Percentiles rank a stretch among this genome's conserved stretches.
phyloP scores from a whole-genome alignment of 2,797 vertebrate genomes.

The Tympanoctomys barrerae region DNA sequence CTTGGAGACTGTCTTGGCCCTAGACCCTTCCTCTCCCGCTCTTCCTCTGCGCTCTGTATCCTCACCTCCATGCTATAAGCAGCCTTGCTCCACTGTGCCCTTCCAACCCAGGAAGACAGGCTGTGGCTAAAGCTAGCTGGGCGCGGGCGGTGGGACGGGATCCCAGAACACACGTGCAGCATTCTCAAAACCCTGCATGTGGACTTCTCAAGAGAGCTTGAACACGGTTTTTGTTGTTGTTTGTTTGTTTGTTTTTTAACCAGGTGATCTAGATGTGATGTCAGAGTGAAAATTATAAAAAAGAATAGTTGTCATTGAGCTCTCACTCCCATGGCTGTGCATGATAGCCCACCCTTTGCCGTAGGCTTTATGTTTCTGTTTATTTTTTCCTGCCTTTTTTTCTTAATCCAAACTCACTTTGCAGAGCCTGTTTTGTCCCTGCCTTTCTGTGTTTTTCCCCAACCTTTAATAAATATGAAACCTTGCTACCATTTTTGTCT shows the following conservation, averaged over 20 bases:
- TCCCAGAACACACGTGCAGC: neutral
- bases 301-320: neutral
- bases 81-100: neutral
- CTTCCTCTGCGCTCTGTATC: neutral
- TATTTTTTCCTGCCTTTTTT: neutral
- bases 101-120: neutral
- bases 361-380: neutral
- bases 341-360: neutral
- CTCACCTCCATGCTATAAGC: too few species aligned
- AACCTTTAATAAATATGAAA: neutral
- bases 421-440: neutral
- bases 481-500: neutral
- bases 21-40: neutral
- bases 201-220: neutral
- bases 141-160: neutral
- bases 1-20: neutral
- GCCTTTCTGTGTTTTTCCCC: neutral
- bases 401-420: neutral
- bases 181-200: neutral
- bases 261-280: neutral
- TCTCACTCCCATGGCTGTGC: neutral
- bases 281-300: neutral
- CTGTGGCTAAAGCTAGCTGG: neutral
- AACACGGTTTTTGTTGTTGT: neutral
- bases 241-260: neutral